A percentile compares a stretch with the other conserved stretches of the same genome.
These are phyloP conservation scores for Hydraecia micacea DNA, from an alignment of 2,888 invertebrate species.

Conservation along the genomic window DNA sequence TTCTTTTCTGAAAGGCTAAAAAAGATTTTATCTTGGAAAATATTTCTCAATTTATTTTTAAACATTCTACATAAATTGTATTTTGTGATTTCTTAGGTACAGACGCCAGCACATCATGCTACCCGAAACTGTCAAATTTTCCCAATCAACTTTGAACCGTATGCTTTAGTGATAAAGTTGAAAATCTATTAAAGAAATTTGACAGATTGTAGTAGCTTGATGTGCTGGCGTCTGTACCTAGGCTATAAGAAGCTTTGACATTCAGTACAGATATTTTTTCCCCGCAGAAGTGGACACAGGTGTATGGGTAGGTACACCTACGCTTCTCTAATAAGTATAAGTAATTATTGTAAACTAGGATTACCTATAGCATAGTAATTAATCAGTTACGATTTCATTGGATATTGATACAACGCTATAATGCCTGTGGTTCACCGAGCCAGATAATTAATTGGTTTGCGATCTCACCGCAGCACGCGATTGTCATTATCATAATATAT, in stretches of 20 bases:
- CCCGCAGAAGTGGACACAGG: not conserved
- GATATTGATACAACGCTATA: conserved; percentile 25
- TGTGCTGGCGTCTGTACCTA: too few relatives aligned
- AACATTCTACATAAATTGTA: not conserved
- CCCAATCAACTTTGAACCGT: too few relatives aligned
- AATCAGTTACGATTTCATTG: conserved; percentile 35
- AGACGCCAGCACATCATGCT: too few relatives aligned
- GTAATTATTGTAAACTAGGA: not conserved
- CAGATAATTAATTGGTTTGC: conserved; percentile 40
- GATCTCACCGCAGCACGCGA: conserved; percentile 47
- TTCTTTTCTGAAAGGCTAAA: not conserved
- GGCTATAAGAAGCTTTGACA: not conserved
- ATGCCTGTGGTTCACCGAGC: conserved; percentile 42
- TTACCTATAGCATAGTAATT: conserved; percentile 6
- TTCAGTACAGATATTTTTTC: not conserved
- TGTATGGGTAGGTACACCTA: not conserved
- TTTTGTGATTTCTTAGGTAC: not conserved
- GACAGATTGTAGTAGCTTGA: too few relatives aligned
- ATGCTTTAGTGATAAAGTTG: too few relatives aligned
- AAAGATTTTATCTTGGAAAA: not conserved
- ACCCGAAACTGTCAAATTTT: too few relatives aligned
- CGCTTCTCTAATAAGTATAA: not conserved
- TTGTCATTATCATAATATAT: conserved; percentile 19
- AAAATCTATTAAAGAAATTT: too few relatives aligned
- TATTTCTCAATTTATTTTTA: not conserved